Evolutionary conservation across 1,140 invertebrate genomes (phyloP).

Genomic region (Ips typographus): DNA sequence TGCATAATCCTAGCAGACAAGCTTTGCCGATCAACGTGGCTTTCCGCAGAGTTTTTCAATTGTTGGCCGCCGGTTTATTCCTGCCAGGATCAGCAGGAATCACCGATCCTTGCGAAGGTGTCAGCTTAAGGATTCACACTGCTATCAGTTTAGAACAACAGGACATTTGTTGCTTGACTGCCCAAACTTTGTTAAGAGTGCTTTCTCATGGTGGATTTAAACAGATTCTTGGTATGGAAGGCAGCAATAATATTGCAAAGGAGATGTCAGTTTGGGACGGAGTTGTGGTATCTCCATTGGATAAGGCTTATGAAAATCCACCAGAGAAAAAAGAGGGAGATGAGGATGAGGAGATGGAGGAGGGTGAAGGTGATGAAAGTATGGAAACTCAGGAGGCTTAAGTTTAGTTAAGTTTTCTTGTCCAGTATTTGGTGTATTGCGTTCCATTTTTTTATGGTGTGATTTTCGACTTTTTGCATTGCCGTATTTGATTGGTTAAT

Average conservation of each 20-base stretch:
- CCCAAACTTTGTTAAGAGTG: slow-evolving; percentile 82
- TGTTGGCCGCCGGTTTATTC: slow-evolving; percentile 92
- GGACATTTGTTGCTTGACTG: slow-evolving; percentile 90
- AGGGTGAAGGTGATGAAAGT: slow-evolving; percentile 55
- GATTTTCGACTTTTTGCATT: too few relatives aligned
- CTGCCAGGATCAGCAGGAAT: slow-evolving; percentile 93
- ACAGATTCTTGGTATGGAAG: slow-evolving; percentile 79
- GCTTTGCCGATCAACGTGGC: slow-evolving; percentile 90
- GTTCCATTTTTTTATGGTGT: too few relatives aligned
- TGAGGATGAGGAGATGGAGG: slow-evolving; percentile 58
- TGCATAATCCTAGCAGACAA: slow-evolving; percentile 93
- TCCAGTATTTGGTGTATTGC: too few relatives aligned
- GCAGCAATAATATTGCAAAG: slow-evolving; percentile 70
- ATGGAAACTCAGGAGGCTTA: slow-evolving; percentile 49
- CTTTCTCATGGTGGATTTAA: slow-evolving; percentile 90
- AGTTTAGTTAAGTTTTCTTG: neutral
- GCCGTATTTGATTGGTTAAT: too few relatives aligned
- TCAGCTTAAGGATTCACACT: slow-evolving; percentile 86
- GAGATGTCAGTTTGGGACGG: slow-evolving; percentile 93
- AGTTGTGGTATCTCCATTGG: slow-evolving; percentile 88
- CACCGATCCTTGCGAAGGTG: slow-evolving; percentile 90
- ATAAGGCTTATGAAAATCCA: slow-evolving; percentile 81
- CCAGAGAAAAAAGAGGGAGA: slow-evolving; percentile 58
- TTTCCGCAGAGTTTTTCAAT: slow-evolving; percentile 82
- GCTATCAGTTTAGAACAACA: slow-evolving; percentile 92